Evolutionary conservation across 2,797 vertebrate genomes (phyloP), one percentile per base, ranked within the genome.

Genomic region (Sphaeramia orbicularis): DNA sequence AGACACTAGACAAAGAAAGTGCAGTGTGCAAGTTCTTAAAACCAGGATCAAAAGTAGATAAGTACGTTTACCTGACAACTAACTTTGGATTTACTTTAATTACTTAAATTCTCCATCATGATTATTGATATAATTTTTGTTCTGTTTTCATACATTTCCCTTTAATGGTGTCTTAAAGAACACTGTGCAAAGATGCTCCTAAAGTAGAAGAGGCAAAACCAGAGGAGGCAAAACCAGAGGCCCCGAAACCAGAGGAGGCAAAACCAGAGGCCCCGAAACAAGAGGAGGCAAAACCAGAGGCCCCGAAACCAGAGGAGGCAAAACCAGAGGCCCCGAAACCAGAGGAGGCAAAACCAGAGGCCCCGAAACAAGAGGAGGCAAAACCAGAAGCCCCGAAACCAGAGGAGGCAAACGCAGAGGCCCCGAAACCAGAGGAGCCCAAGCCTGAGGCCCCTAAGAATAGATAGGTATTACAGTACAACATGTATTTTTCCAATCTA

Each of bases 191-290:
- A 24, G 21, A 24, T 2, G 5, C 21, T 2, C 2, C 21, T 2
- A 24, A 24, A 2, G 21, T 21, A 24, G 21, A 24, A 24, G 21
- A 24, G 5, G 21, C 5, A 5, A 24, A 24, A 24, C 21, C 21
- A 24, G 21, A 24, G 21, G 45, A 61, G 0, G 3, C 36, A 1
- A 77, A 85, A 1, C 6, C 1, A n/a, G 69, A 78, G 11, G 51
- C 45, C 0, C 74, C 74, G 0, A 69, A 86, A 36, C n/a, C 19
- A 36, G 45, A 70, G 0, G 45, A 61, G 0, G 3, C 36, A 1
- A 77, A 85, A 1, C 6, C 1, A n/a, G 69, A 78, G 11, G 65
- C 55, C 0, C 70, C 81, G 0, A 72, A 86, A 12, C 18, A 40
- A 14, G 56, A 74, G 0, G 52, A 73, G 1, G 4, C 49, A 6